phyloP scores from a whole-genome alignment of 1,140 invertebrate species.

The Meloidogyne chitwoodi region DNA sequence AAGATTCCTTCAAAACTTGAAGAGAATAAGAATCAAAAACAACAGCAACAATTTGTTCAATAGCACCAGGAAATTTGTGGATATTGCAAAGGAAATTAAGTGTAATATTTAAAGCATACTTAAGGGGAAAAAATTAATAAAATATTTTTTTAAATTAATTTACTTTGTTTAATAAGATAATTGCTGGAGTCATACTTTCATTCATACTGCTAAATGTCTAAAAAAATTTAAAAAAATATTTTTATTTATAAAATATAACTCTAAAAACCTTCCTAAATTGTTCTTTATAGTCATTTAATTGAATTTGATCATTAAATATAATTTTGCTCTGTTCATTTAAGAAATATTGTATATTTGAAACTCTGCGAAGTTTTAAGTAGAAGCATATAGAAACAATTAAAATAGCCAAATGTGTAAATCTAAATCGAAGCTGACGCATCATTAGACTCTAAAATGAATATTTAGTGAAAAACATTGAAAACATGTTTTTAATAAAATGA shows the following conservation, averaged over 20 bases:
- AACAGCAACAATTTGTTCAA: slow-evolving; percentile 38
- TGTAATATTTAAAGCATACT: slow-evolving; percentile 47
- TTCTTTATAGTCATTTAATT: background rate
- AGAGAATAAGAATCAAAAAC: slow-evolving; percentile 40
- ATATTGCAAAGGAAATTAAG: slow-evolving; percentile 46
- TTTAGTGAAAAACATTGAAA: background rate
- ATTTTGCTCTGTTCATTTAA: slow-evolving; percentile 8
- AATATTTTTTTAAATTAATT: background rate
- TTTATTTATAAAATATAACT: no score
- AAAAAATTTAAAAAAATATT: no score
- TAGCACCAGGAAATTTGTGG: slow-evolving; percentile 24
- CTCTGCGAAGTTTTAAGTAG: background rate
- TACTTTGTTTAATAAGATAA: slow-evolving; percentile 39
- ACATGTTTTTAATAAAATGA: background rate
- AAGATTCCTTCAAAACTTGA: slow-evolving; percentile 11
- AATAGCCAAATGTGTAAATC: background rate
- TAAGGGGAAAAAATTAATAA: background rate
- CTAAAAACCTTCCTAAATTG: slow-evolving; percentile 6
- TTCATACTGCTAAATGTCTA: slow-evolving; percentile 19
- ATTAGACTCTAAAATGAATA: background rate
- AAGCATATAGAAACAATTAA: background rate
- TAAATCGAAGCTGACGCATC: slow-evolving; percentile 13
- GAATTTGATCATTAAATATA: background rate
- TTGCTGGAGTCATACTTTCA: slow-evolving; percentile 23
- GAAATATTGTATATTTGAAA: slow-evolving; percentile 12